Base-by-base conservation (phyloP, 2,888 invertebrate species). In the Sinelater perroti region DNA sequence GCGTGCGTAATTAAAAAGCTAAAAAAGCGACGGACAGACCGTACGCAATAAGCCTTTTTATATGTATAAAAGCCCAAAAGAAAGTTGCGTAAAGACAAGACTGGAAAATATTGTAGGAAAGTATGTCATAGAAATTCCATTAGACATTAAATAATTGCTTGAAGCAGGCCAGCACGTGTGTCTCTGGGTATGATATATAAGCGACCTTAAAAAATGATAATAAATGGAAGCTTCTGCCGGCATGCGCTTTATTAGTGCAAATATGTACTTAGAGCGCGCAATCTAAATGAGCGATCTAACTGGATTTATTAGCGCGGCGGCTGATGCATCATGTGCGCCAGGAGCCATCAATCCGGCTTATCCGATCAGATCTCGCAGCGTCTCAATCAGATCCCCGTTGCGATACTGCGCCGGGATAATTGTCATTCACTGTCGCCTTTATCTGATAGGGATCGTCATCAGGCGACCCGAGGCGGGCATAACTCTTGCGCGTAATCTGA, bases 301-400 rank as follows among this genome's bases (percentile, higher is more conserved):
- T 65, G 69, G 68, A 69, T 69, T 68, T 66, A 63, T 69, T 66
- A 66, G 66, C 67, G 66, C 62, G 61, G 58, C 60, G 49, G 56
- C 61, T 64, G 67, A 66, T 66, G 53, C 65, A 67, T 67, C 65
- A 63, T 56, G 60, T 65, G 66, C 62, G 57, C 51, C 61, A 61
- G 59, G 61, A 63, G 65, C 63, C 68, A 68, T 68, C 67, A 67
- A 68, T 70, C 66, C 60, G 62, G 60, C 64, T 59, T 63, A 63
- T 67, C 64, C 21, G 20, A 44, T 53, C 52, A 53, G 33, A 53
- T 61, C 56, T 56, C 65, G 65, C 66, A 69, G 68, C 66, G 70
- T 70, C 71, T 71, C 68, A 72, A 72, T 72, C 72, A 70, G 72
- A 72, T 72, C 63, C 70, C 67, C 63, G 65, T 61, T 57, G 67